Conservation (phyloP, 2,888 invertebrate species). For the Pseudoips prasinana region DNA sequence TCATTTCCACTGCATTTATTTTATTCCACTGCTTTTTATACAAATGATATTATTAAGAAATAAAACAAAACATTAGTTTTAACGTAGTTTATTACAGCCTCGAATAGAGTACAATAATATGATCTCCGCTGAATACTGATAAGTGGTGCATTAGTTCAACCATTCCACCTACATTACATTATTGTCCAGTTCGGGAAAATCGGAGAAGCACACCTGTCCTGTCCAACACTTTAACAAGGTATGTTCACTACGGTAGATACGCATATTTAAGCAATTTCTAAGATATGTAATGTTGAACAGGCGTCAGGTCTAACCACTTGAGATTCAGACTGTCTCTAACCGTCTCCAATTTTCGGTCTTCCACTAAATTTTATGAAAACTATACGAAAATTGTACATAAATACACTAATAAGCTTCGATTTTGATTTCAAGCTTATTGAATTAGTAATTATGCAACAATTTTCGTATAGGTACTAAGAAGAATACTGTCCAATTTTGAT, state of each 20-base stretch:
- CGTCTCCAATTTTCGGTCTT: constrained; percentile 19
- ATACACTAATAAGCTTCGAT: too few relatives aligned
- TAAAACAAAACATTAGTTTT: constrained; percentile 35
- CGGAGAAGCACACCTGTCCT: constrained; percentile 17
- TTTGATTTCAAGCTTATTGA: too few relatives aligned
- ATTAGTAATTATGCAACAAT: too few relatives aligned
- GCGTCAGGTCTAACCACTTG: constrained; percentile 19
- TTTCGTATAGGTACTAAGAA: too few relatives aligned
- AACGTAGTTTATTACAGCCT: constrained; percentile 69
- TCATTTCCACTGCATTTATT: too few relatives aligned
- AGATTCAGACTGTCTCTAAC: constrained; percentile 29
- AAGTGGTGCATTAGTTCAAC: constrained; percentile 19
- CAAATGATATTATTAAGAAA: too few relatives aligned
- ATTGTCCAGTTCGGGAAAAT: constrained; percentile 26
- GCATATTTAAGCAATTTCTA: too few relatives aligned
- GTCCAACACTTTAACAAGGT: too few relatives aligned
- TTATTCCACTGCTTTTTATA: too few relatives aligned
- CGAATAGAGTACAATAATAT: constrained; percentile 44
- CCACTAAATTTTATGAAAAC: constrained; percentile 6
- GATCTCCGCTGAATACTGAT: constrained; percentile 67
- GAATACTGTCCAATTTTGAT: too few relatives aligned
- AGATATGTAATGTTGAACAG: constrained; percentile 2
- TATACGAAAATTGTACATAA: constrained; percentile 16
- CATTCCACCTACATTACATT: constrained; percentile 30
- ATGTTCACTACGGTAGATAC: too few relatives aligned